phyloP scores from a whole-genome alignment of 2,113 vertebrate genomes.

The Esox niger region DNA sequence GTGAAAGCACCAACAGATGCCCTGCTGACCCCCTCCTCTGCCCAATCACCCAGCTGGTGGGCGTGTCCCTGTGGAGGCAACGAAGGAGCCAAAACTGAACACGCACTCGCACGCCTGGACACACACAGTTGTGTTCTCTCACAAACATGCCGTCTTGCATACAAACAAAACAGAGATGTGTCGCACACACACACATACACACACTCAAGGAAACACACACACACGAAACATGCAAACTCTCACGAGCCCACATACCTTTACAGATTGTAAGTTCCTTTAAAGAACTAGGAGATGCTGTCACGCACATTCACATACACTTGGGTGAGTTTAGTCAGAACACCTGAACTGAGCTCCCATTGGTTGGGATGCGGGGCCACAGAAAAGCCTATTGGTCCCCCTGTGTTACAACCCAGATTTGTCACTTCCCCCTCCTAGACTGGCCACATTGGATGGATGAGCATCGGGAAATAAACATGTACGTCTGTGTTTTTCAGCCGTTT shows the following conservation, averaged over 20 bases:
- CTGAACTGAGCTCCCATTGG: constrained; percentile 15
- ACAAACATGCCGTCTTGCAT: constrained; percentile 15
- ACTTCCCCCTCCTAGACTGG: not conserved
- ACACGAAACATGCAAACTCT: not conserved
- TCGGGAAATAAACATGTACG: too few relatives aligned
- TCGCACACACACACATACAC: constrained; percentile 21
- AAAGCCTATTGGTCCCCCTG: not conserved
- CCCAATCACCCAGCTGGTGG: constrained; percentile 1
- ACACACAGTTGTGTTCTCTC: not conserved
- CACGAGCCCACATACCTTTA: not conserved
- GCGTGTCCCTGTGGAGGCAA: not conserved
- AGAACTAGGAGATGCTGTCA: constrained; percentile 10
- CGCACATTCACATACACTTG: constrained; percentile 29
- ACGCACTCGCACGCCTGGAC: not conserved
- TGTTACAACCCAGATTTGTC: not conserved
- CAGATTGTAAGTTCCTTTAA: not conserved
- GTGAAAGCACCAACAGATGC: not conserved
- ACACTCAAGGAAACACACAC: constrained; percentile 10
- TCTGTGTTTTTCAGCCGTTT: not conserved
- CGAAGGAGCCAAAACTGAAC: not conserved
- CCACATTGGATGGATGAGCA: too few relatives aligned
- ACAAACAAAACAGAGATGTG: too few relatives aligned
- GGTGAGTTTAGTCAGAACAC: constrained; percentile 17
- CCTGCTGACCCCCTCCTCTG: not conserved
- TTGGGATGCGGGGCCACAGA: not conserved